phyloP scores from a whole-genome alignment of 2,113 vertebrate species.

The Pseudopipra pipra region DNA sequence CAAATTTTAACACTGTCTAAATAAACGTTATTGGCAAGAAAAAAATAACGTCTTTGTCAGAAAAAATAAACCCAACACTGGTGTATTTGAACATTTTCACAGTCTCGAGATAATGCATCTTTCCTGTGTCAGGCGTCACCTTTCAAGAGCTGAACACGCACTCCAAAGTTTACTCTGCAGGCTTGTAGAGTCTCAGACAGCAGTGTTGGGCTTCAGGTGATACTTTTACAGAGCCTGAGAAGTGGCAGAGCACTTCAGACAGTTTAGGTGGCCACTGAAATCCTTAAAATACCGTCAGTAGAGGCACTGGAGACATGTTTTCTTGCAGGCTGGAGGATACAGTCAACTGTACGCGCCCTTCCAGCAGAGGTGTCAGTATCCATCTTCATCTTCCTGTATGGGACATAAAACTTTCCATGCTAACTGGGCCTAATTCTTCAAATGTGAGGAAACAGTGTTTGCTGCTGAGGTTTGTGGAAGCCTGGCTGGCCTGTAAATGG shows the following conservation, averaged over 20 bases:
- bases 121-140: not conserved
- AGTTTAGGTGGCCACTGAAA: not conserved
- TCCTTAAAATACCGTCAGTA: not conserved
- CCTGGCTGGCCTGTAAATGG: not conserved
- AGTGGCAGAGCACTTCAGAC: not conserved
- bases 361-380: not conserved
- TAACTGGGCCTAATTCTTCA: not conserved
- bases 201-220: not conserved
- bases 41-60: not conserved
- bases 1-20: not conserved
- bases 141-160: not conserved
- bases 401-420: not conserved
- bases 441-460: not conserved
- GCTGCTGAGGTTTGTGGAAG: not conserved
- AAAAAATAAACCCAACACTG: not conserved
- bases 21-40: not conserved
- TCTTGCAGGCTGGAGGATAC: not conserved
- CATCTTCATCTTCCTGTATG: not conserved
- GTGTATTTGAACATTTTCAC: not conserved
- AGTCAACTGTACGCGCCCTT: accelerated
- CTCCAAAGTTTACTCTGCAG: not conserved
- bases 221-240: not conserved
- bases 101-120: not conserved
- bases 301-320: not conserved
- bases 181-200: not conserved